Evolutionary conservation across 1,140 invertebrate genomes (phyloP), one percentile per base, ranked within the genome.

Genomic region (Eubasilissa regina): DNA sequence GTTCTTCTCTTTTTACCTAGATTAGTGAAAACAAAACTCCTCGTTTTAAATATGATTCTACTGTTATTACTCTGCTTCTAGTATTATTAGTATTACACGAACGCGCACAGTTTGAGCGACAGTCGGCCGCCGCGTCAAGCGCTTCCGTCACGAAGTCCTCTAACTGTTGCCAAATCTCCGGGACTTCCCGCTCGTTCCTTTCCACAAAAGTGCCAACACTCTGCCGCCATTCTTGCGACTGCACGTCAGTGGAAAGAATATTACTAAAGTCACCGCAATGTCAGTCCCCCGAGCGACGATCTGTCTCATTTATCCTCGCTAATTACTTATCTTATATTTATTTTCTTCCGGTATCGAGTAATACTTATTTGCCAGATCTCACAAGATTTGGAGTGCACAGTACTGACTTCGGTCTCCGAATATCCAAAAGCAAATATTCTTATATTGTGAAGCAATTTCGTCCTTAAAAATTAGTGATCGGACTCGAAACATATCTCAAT

Each of bases 261-360:
- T 43, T 15, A 11, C n/a, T 44, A 70, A 70, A 47, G 66, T 70
- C 66, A 48, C 66, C 10, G 43, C 66, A 70, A 70, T 70, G 66
- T 70, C 66, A 70, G 43, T 48, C 45, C 17, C 64, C 45, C 7
- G 60, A 6, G 60, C 60, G 60, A 64, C 35, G 60, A 64, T 64
- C 19, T 25, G 35, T 11, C 19, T 4, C 12, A 12, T 43, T 44
- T 35, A 35, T n/a, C n/a, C n/a, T n/a, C n/a, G n/a, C n/a, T n/a
- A n/a, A n/a, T n/a, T n/a, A n/a, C n/a, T n/a, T n/a, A 11, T 62
- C 21, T 55, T 15, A 15, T 55, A 55, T 55, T 55, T 55, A 55
- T n/a, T n/a, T n/a, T 55, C 53, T 17, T 10, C n/a, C 0, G n/a
- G 53, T 10, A 6, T 17, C n/a, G n/a, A 55, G 19, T 55, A 55